Conservation (phyloP, 2,888 invertebrate species). For the Pelosia muscerda region DNA sequence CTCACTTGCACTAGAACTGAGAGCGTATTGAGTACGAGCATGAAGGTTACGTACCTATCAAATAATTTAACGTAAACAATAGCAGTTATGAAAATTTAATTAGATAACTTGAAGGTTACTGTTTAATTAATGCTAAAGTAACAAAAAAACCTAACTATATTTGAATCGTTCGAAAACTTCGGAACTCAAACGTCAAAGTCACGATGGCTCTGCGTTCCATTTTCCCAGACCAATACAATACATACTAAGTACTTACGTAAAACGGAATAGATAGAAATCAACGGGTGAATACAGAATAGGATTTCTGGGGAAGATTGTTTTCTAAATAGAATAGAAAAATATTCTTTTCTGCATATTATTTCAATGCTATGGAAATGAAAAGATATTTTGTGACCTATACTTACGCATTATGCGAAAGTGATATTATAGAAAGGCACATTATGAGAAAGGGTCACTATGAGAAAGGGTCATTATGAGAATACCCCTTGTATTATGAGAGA, state of each 20-base stretch:
- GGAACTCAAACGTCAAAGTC: slow-evolving; percentile 8
- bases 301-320: too few relatives aligned
- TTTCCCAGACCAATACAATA: slow-evolving; percentile 5
- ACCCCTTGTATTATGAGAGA: too few relatives aligned
- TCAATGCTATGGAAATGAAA: not conserved
- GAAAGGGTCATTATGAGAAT: too few relatives aligned
- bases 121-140: not conserved
- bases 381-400: too few relatives aligned
- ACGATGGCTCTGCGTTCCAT: slow-evolving; percentile 30
- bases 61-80: slow-evolving; percentile 45
- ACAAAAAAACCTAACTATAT: not conserved
- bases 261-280: not conserved
- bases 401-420: too few relatives aligned
- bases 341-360: too few relatives aligned
- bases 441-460: too few relatives aligned
- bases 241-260: not conserved
- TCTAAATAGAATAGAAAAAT: too few relatives aligned
- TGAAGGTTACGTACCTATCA: slow-evolving; percentile 55
- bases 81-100: slow-evolving; percentile 17
- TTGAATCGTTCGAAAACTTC: not conserved
- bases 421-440: too few relatives aligned
- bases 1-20: slow-evolving; percentile 74
- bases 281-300: not conserved
- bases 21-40: slow-evolving; percentile 80
- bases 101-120: slow-evolving; percentile 40